phyloP scores from a whole-genome alignment of 2,888 invertebrate genomes.

The Plagodis dolabraria region DNA sequence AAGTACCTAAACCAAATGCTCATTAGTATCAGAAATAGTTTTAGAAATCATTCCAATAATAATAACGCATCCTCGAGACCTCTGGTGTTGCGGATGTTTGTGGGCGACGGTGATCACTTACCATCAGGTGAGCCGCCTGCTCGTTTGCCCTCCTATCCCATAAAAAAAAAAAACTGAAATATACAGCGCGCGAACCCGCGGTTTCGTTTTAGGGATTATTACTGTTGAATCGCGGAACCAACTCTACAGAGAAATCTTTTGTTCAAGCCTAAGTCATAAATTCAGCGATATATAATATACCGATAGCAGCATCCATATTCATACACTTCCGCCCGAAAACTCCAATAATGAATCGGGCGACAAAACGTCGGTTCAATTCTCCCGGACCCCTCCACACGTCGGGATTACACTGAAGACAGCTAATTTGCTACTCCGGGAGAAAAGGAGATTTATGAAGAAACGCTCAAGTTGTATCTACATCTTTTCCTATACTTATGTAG shows the following conservation, averaged over 20 bases:
- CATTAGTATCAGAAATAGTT: too few relatives aligned
- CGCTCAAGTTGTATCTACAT: slow-evolving; percentile 16
- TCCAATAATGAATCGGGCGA: slow-evolving; percentile 33
- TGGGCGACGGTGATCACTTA: too few relatives aligned
- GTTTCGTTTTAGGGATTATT: too few relatives aligned
- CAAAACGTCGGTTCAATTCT: slow-evolving; percentile 31
- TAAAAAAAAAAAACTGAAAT: too few relatives aligned
- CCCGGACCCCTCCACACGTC: slow-evolving; percentile 37
- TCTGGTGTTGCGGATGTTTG: too few relatives aligned
- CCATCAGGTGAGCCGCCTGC: too few relatives aligned
- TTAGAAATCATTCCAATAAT: too few relatives aligned
- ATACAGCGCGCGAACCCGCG: too few relatives aligned
- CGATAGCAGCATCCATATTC: slow-evolving; percentile 3
- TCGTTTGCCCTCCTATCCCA: too few relatives aligned
- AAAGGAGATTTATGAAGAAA: slow-evolving; percentile 30
- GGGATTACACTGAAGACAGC: slow-evolving; percentile 48
- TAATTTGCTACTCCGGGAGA: slow-evolving; percentile 44
- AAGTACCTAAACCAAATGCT: too few relatives aligned
- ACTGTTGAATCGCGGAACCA: neutral
- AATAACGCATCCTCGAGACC: too few relatives aligned
- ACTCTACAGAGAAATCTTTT: neutral
- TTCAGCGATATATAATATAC: neutral
- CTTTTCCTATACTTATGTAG: neutral
- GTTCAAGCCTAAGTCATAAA: too few relatives aligned
- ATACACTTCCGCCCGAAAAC: slow-evolving; percentile 10